These are phyloP conservation scores for Pseudochirops cupreus DNA, from an alignment of 2,797 vertebrate genomes.

Conservation along the genomic window DNA sequence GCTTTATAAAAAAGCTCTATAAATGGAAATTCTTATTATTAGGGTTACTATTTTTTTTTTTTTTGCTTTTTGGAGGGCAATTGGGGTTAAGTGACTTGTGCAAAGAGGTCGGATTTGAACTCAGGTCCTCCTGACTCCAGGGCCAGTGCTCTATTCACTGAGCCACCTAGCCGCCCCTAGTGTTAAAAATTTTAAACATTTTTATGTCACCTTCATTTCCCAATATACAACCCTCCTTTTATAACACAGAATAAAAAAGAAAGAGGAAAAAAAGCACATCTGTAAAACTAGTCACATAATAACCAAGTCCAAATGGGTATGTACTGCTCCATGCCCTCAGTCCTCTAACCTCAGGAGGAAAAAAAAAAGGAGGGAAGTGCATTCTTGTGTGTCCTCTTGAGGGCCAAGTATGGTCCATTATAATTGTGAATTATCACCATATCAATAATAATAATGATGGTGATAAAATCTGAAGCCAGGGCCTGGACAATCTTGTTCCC, in stretches of 20 bases:
- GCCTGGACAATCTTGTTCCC: not conserved
- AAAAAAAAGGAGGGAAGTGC: not conserved
- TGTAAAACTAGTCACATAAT: not conserved
- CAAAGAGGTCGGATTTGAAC: too few relatives aligned
- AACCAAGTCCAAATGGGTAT: not conserved
- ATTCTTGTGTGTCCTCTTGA: not conserved
- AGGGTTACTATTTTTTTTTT: not conserved
- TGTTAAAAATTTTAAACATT: not conserved
- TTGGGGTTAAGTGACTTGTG: too few relatives aligned
- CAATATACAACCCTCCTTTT: not conserved
- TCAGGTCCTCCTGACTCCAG: too few relatives aligned
- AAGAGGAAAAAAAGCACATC: not conserved
- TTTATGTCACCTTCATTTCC: not conserved
- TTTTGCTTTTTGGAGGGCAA: too few relatives aligned
- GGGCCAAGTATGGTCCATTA: not conserved
- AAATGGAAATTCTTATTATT: not conserved
- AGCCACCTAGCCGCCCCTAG: too few relatives aligned
- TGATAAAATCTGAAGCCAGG: not conserved
- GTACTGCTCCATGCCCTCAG: not conserved
- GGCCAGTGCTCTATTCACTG: too few relatives aligned
- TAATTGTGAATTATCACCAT: not conserved
- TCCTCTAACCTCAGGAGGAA: not conserved
- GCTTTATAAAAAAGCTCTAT: not conserved
- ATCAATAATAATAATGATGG: not conserved
- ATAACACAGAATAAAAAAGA: not conserved